Conservation (phyloP, 2,113 vertebrate species). For the Syngnathus scovelli region DNA sequence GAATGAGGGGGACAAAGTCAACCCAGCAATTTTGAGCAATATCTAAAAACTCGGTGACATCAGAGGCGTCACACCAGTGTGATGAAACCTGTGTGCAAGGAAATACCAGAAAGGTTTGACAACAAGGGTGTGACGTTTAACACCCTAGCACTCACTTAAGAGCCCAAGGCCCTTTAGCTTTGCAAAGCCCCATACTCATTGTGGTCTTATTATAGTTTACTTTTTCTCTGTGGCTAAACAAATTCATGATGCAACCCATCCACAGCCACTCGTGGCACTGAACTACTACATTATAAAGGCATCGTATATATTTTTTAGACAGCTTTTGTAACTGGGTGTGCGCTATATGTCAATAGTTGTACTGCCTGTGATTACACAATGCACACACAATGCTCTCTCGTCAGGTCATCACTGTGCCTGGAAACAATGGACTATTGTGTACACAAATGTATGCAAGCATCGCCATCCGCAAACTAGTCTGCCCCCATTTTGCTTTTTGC, state of each 20-base stretch:
- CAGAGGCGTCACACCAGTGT: not conserved
- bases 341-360: slow-evolving; percentile 4
- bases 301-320: not conserved
- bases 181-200: not conserved
- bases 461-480: slow-evolving; percentile 1
- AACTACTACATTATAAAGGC: slow-evolving; percentile 2
- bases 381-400: too few species aligned
- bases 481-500: not conserved
- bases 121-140: not conserved
- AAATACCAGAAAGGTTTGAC: not conserved
- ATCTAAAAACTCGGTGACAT: not conserved
- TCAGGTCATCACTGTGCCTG: not conserved
- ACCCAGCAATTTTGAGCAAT: not conserved
- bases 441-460: slow-evolving; percentile 4
- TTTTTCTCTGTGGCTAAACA: slow-evolving; percentile 16
- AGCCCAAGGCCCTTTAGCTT: not conserved
- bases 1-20: too few species aligned
- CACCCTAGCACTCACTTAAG: not conserved
- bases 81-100: not conserved
- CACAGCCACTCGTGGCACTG: slow-evolving; percentile 13
- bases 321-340: not conserved
- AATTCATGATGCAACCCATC: slow-evolving; percentile 4
- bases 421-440: slow-evolving; percentile 58
- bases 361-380: not conserved
- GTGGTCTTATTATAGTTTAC: slow-evolving; percentile 11